Evolutionary conservation across 2,113 vertebrate genomes (phyloP).

Genomic region (Muntiacus muntjak): DNA sequence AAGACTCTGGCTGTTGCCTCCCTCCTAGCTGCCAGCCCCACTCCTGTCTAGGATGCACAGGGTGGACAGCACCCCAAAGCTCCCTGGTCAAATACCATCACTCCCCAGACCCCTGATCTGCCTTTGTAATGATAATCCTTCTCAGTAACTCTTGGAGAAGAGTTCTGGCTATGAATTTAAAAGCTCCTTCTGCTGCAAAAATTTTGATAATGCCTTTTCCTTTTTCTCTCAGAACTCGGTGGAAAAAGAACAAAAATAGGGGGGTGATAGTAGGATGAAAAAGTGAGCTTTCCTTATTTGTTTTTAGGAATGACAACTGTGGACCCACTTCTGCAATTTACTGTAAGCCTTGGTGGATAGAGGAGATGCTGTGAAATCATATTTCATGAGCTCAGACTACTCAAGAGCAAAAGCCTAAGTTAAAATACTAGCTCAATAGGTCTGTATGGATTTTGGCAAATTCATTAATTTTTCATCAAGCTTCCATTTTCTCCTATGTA

Average conservation of each 20-base stretch:
- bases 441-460: background rate
- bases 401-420: background rate
- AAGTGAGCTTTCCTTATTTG: background rate
- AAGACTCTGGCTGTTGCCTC: background rate
- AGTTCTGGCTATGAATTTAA: background rate
- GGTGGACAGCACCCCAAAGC: background rate
- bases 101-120: rapidly evolving
- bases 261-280: rapidly evolving
- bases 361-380: background rate
- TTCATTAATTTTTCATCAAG: background rate
- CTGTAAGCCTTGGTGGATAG: background rate
- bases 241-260: background rate
- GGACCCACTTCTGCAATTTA: background rate
- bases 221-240: background rate
- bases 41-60: too few relatives aligned
- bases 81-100: background rate
- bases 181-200: background rate
- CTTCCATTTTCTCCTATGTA: background rate
- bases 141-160: background rate
- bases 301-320: background rate
- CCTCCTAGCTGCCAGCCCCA: rapidly evolving
- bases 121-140: background rate
- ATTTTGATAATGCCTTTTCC: background rate
- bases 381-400: background rate
- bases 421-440: background rate